Evolutionary conservation across 1,140 invertebrate species (phyloP).

Genomic region (Drosophila setifemur): DNA sequence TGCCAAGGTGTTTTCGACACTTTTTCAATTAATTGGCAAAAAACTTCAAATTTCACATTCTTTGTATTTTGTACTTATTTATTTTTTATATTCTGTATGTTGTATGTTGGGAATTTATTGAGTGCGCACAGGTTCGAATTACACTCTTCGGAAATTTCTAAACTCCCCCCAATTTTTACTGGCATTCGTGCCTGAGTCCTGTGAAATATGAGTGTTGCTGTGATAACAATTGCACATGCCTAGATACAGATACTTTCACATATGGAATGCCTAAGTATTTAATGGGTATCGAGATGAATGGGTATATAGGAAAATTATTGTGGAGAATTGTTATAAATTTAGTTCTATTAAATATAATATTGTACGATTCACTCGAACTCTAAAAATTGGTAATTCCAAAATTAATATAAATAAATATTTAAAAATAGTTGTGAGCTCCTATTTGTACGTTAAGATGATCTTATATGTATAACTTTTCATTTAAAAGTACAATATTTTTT

Average conservation of each 20-base stretch:
- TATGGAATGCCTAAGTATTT: neutral
- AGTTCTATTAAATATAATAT: too few species aligned
- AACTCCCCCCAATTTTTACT: slow-evolving; percentile 16
- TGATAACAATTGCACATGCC: slow-evolving; percentile 32
- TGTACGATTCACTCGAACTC: too few species aligned
- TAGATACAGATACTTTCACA: slow-evolving; percentile 14
- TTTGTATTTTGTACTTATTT: slow-evolving; percentile 1
- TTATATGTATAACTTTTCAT: too few species aligned
- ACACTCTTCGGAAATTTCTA: slow-evolving; percentile 30
- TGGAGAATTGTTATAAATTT: too few species aligned
- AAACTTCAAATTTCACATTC: slow-evolving; percentile 33
- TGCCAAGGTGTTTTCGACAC: slow-evolving; percentile 47
- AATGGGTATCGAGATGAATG: neutral
- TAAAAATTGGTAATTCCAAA: too few species aligned
- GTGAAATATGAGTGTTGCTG: slow-evolving; percentile 57
- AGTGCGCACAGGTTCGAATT: slow-evolving; percentile 18
- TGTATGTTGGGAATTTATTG: slow-evolving; percentile 54
- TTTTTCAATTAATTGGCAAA: slow-evolving; percentile 65
- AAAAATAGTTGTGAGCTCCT: neutral
- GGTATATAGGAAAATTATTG: neutral
- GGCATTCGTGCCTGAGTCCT: neutral
- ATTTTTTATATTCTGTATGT: slow-evolving; percentile 25
- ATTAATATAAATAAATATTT: too few species aligned
- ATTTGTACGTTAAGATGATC: too few species aligned
- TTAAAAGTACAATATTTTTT: too few species aligned